phyloP scores from a whole-genome alignment of 2,797 vertebrate species.

The Gobio occitaniae region DNA sequence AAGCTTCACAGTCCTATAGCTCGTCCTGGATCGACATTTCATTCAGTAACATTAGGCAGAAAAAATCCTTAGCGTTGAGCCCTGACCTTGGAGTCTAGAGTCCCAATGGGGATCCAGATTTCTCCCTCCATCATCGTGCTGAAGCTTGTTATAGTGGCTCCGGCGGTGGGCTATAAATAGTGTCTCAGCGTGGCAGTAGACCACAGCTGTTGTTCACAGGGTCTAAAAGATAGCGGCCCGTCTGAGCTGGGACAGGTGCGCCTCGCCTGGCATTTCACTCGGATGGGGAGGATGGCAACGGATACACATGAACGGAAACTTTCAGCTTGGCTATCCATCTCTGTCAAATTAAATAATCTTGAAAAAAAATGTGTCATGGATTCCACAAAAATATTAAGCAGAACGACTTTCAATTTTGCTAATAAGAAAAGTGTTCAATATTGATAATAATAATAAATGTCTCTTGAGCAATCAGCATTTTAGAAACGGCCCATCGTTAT shows the following conservation, averaged over 20 bases:
- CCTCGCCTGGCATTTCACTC: constrained; percentile 53
- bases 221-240: constrained; percentile 32
- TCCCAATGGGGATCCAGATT: constrained; percentile 28
- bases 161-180: constrained; percentile 56
- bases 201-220: constrained; percentile 41
- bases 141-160: constrained; percentile 3
- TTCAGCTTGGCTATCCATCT: background rate
- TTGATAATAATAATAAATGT: background rate
- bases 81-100: constrained; percentile 39
- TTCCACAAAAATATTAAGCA: background rate
- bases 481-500: background rate
- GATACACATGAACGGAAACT: background rate
- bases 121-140: background rate
- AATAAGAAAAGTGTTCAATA: background rate
- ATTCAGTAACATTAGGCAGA: no score
- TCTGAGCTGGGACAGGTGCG: constrained; percentile 66
- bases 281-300: constrained; percentile 8
- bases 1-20: no score
- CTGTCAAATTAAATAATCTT: background rate
- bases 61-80: no score
- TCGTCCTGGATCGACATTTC: no score
- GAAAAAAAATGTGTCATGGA: background rate
- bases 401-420: background rate
- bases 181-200: constrained; percentile 43
- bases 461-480: background rate